Base-by-base conservation (phyloP, 2,113 vertebrate genomes). In the Megalops atlanticus region DNA sequence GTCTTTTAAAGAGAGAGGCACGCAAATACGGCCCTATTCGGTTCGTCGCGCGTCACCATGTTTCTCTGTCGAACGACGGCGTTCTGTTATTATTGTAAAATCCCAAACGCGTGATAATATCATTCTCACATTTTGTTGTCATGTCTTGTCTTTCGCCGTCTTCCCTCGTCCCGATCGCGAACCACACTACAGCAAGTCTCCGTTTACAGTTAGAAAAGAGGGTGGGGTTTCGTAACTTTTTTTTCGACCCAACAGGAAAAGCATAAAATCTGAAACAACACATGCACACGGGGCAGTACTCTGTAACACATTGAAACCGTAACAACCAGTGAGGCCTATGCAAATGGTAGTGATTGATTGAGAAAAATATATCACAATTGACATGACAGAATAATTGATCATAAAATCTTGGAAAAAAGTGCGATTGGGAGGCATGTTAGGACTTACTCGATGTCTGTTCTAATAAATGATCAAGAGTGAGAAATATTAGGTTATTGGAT, bases 181-280 rank as follows among this genome's bases (percentile, higher is more conserved):
- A 87, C 86, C 86, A 87, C 89, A 88, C 86, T 89, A 83, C 87
- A n/a, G n/a, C n/a, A n/a, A n/a, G 89, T 90, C 81, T 79, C 81
- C 33, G 87, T 89, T 73, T 54, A 76, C 85, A 86, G 85, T 81
- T 89, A 76, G 85, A 8, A 14, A 0, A 70, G 90, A 92, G 93
- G 93, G 92, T 88, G 91, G 90, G 90, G 90, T 86, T 92, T 89
- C 85, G 72, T 80, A 52, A 90, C 88, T 87, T 91, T 87, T 77
- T 85, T 68, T 40, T 40, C 86, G 76, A 36, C 82, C 86, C 85
- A 68, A 91, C 91, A 92, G 93, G 93, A 93, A 93, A 89, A 83
- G 84, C 87, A 85, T 93, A 92, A 92, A 88, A 89, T 92, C 91
- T 3, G 18, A 8, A 64, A 21, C 7, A 8, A 31, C 24, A 27